Base-by-base conservation (phyloP, 2,888 invertebrate species). In the Dasypogon diadema region DNA sequence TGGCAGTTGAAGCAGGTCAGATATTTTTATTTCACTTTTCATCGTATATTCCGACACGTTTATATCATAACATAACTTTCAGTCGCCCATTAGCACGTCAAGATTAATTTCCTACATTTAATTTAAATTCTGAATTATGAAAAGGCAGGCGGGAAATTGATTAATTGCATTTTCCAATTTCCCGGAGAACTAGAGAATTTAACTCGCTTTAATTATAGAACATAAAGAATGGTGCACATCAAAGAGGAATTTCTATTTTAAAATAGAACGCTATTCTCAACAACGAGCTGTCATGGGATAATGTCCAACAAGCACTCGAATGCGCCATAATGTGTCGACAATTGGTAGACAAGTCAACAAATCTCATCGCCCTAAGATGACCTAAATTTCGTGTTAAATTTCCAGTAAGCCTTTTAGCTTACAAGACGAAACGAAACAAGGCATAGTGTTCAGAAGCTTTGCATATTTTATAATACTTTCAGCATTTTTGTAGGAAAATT, bases 1-100 rank as follows among this genome's bases (percentile, higher is more conserved):
- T 92, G 91, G 91, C 91, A 92, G 84, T 85, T 92, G 77, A 91
- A 90, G 86, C 91, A 92, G 89, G 91, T 30, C 30, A 30, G 48
- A 48, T 14, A 48, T 48, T 48, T 30, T 30, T 1, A 30, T 34
- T 30, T 34, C 26, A 16, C n/a, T 30, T 8, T 8, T 30, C 30
- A 30, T 5, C 8, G 3, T 30, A 3, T 30, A 30, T 3, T 8
- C 30, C 8, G 3, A 30, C 30, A 30, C 30, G 8, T 30, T 30
- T 30, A 8, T 8, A 30, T 30, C 30, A 30, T 30, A 5, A 30
- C 3, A 5, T 30, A 24, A 12, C 8, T 30, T 37, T 6, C 4
- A 37, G 18, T 10, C 34, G 5, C 18, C 37, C 18, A 60, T 37
- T 60, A 18, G 26, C 37, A 10, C 18, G 34, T 60, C 60, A 60